Percentiles rank a stretch among this genome's conserved stretches.
These are phyloP conservation scores for Tetheella fluctuosa DNA, from an alignment of 2,888 invertebrate species.

Conservation along the genomic window DNA sequence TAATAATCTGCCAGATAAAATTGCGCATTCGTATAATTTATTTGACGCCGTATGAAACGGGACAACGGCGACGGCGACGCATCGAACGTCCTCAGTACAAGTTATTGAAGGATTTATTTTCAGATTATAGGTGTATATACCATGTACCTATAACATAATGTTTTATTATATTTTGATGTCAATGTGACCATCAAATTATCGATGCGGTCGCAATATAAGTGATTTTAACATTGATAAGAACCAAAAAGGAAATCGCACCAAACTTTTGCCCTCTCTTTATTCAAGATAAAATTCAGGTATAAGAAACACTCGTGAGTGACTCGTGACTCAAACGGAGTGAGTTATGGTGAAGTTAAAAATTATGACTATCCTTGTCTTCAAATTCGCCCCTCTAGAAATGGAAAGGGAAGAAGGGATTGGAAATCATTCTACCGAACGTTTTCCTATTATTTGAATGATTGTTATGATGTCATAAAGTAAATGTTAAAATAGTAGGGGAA, in stretches of 20 bases:
- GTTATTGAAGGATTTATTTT: not conserved
- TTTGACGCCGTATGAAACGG: constrained; percentile 25
- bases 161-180: not conserved
- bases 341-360: constrained; percentile 34
- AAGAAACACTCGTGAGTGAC: constrained; percentile 23
- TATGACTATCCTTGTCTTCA: constrained; percentile 29
- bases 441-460: constrained; percentile 2
- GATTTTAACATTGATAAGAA: not conserved
- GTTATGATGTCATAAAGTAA: not conserved
- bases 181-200: too few species aligned
- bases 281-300: constrained; percentile 14
- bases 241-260: not conserved
- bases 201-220: not conserved
- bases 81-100: not conserved
- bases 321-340: constrained; percentile 33
- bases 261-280: not conserved
- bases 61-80: not conserved
- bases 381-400: constrained; percentile 17
- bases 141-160: not conserved
- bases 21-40: constrained; percentile 45
- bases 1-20: constrained; percentile 49
- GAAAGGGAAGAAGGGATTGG: constrained; percentile 6
- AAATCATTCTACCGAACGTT: not conserved
- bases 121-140: not conserved
- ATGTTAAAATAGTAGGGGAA: not conserved